Evolutionary conservation across 2,113 vertebrate species (phyloP), one percentile per base, ranked within the genome.

Genomic region (Pseudois nayaur): DNA sequence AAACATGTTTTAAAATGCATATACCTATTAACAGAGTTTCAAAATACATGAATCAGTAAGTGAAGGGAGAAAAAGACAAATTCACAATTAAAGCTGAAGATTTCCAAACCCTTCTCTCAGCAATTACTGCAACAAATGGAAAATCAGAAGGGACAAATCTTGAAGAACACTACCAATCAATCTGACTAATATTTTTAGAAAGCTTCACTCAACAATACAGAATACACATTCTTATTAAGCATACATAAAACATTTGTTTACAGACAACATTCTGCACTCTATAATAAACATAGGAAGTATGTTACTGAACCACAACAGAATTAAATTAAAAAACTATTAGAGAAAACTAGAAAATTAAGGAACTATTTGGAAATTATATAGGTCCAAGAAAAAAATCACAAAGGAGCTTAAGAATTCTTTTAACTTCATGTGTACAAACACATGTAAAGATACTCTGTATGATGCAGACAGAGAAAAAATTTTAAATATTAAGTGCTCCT

Each of bases 281-380:
- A 33, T 10, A 85, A 89, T 85, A 89, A 91, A 91, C 29, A 91
- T 12, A 86, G 8, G 81, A 82, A 86, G 67, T 15, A 94, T 45
- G 21, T 71, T 94, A 45, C 29, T 84, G 16, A 87, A 52, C 25
- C 50, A 84, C 29, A 87, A 48, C 1, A 84, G 27, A 60, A 92
- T 85, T 93, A 94, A 95, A 67, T 88, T 76, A 92, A 57, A 93
- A 86, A 62, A 17, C n/a, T 87, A 3, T 45, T 36, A 85, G 11
- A 83, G 16, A 86, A 87, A 54, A 9, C 74, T 93, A 19, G 8
- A 91, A 95, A 82, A 93, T 67, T 67, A 50, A 91, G 4, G 3
- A 67, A 79, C 48, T 93, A 94, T 93, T 40, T 96, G 10, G 55
- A 90, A 95, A 96, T 50, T 83, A 87, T 50, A 50, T 27, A 81